Conservation (phyloP, 2,888 invertebrate species). For the Salpingus planirostris region DNA sequence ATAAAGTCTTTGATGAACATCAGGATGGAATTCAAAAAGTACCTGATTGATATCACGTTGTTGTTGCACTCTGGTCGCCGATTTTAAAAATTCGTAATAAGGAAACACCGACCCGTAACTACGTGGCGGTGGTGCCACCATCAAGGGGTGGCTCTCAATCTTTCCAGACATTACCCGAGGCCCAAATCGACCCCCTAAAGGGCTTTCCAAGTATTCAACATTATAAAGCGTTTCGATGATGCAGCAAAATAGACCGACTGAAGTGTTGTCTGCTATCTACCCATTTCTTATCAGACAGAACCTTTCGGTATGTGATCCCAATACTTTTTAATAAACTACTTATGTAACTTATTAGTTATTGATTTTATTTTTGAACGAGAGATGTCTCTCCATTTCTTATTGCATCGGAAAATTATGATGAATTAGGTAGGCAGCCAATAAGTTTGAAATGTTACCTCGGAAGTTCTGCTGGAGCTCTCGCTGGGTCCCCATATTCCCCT, state of each 20-base stretch:
- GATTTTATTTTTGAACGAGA: too few relatives aligned
- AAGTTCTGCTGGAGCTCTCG: too few relatives aligned
- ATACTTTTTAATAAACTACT: too few relatives aligned
- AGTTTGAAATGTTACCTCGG: constrained; percentile 12
- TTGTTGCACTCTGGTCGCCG: constrained; percentile 40
- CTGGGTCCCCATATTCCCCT: constrained; percentile 26
- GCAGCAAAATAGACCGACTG: too few relatives aligned
- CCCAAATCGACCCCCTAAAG: neutral
- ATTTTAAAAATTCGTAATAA: constrained; percentile 52
- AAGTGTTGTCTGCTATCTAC: neutral
- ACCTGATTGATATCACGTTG: too few relatives aligned
- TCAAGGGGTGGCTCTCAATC: constrained; percentile 30
- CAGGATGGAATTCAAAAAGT: too few relatives aligned
- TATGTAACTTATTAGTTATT: neutral
- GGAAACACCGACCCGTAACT: constrained; percentile 56
- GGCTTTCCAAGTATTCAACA: too few relatives aligned
- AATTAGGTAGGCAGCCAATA: neutral
- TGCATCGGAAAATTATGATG: neutral
- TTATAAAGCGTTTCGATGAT: too few relatives aligned
- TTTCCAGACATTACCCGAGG: constrained; percentile 2
- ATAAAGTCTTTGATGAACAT: too few relatives aligned
- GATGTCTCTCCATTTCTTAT: too few relatives aligned
- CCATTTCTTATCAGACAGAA: too few relatives aligned
- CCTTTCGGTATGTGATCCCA: too few relatives aligned
- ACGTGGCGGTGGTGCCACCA: constrained; percentile 36